Percentiles rank a stretch among this genome's conserved stretches.
These are phyloP conservation scores for Phrynocephalus forsythii DNA, from an alignment of 2,797 vertebrate species.

Conservation along the genomic window DNA sequence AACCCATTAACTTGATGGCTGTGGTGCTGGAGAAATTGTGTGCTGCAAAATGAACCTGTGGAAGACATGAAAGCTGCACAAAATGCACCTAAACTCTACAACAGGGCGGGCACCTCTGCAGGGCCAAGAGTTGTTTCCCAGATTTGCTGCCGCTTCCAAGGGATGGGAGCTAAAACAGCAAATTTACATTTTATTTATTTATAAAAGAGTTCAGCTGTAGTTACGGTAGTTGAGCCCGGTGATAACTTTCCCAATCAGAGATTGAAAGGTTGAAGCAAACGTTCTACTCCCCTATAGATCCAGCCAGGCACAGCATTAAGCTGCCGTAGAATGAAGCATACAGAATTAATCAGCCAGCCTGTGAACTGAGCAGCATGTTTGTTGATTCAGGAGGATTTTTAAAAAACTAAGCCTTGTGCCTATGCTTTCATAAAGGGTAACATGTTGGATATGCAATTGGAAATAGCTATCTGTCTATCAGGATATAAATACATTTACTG, in stretches of 20 bases:
- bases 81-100: too few species aligned
- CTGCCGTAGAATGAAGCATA: slow-evolving; percentile 39
- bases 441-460: slow-evolving; percentile 55
- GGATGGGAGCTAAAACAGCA: not conserved
- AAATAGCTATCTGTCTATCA: slow-evolving; percentile 53
- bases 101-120: not conserved
- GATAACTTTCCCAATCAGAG: slow-evolving; percentile 37
- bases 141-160: not conserved
- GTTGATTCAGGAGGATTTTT: slow-evolving; percentile 38
- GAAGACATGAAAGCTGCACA: too few species aligned
- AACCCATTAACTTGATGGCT: not conserved
- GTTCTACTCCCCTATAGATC: slow-evolving; percentile 27
- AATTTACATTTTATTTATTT: not conserved
- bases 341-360: slow-evolving; percentile 36
- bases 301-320: slow-evolving; percentile 52
- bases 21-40: not conserved
- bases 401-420: slow-evolving; percentile 28
- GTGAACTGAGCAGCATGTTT: slow-evolving; percentile 37
- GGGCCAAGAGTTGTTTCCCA: not conserved
- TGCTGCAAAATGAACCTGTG: too few species aligned
- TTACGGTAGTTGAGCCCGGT: slow-evolving; percentile 21
- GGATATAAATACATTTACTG: slow-evolving; percentile 51
- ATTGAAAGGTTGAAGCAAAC: slow-evolving; percentile 15
- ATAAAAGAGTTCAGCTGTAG: slow-evolving; percentile 23
- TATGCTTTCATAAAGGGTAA: slow-evolving; percentile 14